Base-by-base conservation (phyloP, 2,888 invertebrate genomes). In the Tetheella fluctuosa region DNA sequence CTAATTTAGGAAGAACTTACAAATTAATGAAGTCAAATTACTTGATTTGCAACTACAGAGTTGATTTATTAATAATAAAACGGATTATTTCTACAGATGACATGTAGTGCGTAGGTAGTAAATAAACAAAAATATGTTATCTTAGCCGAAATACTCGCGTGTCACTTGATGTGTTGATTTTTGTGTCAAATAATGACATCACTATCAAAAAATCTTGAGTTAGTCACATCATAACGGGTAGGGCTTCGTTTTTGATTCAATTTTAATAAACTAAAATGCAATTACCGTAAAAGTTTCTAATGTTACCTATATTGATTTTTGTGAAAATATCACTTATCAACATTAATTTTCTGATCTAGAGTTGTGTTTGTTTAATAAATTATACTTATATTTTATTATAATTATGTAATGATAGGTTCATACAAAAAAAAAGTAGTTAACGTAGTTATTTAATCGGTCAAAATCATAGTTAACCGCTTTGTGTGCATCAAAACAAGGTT, bases 401-500 rank as follows among this genome's bases (percentile, higher is more conserved):
- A n/a, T n/a, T n/a, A n/a, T n/a, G n/a, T n/a, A n/a, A n/a, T n/a
- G n/a, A n/a, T n/a, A n/a, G n/a, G n/a, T n/a, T n/a, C n/a, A n/a
- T n/a, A n/a, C n/a, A n/a, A n/a, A n/a, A n/a, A n/a, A n/a, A n/a
- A n/a, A n/a, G n/a, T n/a, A n/a, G n/a, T n/a, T n/a, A n/a, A n/a
- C n/a, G n/a, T n/a, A n/a, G n/a, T n/a, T n/a, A n/a, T n/a, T n/a
- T n/a, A n/a, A n/a, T n/a, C n/a, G n/a, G 58, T 57, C 62, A 54
- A 61, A 71, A 71, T 67, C 65, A 59, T 58, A 68, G 68, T 65
- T 69, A 58, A 23, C 58, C 56, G 48, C 64, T 59, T 23, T 54
- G 61, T 54, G 58, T 64, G 61, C 69, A 71, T 68, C 74, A 73
- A 74, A 74, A 77, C 71, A 55, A 77, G 78, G 65, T 74, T 76